Conservation (phyloP, 2,113 vertebrate species). For the Solenodon paradoxus region DNA sequence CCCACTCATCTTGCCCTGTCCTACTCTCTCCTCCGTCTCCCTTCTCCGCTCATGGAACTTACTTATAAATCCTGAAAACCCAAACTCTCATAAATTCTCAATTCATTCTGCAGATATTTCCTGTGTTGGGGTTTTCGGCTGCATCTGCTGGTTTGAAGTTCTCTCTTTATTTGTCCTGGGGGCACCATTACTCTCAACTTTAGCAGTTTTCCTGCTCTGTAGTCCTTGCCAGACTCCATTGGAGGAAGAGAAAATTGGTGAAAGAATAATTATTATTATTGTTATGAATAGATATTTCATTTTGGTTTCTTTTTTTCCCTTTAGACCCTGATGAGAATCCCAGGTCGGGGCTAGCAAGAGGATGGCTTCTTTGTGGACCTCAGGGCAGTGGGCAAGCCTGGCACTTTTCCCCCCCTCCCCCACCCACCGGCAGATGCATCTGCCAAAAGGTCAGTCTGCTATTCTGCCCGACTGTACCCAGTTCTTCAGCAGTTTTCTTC, state of each 20-base stretch:
- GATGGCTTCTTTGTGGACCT: neutral
- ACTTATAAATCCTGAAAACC: slow-evolving; percentile 76
- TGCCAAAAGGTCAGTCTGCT: slow-evolving; percentile 37
- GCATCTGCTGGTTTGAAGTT: slow-evolving; percentile 88
- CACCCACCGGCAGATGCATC: neutral
- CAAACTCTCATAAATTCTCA: slow-evolving; percentile 78
- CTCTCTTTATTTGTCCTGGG: slow-evolving; percentile 83
- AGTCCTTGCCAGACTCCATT: slow-evolving; percentile 82
- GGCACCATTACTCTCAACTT: slow-evolving; percentile 84
- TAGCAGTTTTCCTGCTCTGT: slow-evolving; percentile 83
- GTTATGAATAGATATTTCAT: slow-evolving; percentile 84
- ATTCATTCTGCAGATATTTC: slow-evolving; percentile 87
- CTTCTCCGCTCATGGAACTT: slow-evolving; percentile 73
- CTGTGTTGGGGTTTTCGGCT: slow-evolving; percentile 83
- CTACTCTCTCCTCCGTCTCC: slow-evolving; percentile 43
- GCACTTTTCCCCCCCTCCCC: neutral
- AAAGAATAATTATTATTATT: slow-evolving; percentile 86
- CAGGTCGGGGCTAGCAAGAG: slow-evolving; percentile 54
- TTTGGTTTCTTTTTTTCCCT: slow-evolving; percentile 65
- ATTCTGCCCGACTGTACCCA: neutral
- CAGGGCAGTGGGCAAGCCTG: neutral
- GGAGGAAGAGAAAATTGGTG: slow-evolving; percentile 83
- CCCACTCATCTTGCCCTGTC: neutral
- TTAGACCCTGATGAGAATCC: slow-evolving; percentile 77
- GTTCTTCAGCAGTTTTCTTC: slow-evolving; percentile 45